phyloP scores from a whole-genome alignment of 2,113 vertebrate genomes.

The Spheniscus mendiculus region DNA sequence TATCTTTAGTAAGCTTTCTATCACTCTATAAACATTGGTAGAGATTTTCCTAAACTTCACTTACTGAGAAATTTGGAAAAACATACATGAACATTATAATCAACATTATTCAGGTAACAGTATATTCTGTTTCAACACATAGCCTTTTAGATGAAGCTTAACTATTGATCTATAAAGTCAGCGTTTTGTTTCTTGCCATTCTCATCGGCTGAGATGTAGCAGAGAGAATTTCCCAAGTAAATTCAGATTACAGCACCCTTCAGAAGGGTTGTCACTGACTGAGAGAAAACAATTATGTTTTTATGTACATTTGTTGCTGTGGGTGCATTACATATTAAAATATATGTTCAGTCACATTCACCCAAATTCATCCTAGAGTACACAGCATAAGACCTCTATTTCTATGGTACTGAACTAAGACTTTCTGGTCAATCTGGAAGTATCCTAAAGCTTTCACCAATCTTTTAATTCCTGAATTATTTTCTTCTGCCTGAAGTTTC shows the following conservation, averaged over 20 bases:
- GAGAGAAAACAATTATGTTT: neutral
- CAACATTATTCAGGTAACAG: neutral
- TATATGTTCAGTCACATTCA: neutral
- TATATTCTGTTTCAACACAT: neutral
- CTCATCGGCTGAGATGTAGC: neutral
- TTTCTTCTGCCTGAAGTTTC: slow-evolving; percentile 56
- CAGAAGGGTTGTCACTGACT: neutral
- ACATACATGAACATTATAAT: neutral
- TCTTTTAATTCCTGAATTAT: slow-evolving; percentile 55
- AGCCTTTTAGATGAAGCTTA: neutral
- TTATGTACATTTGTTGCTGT: neutral
- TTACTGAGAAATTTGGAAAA: neutral
- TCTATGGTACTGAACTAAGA: neutral
- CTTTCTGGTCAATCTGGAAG: slow-evolving; percentile 35
- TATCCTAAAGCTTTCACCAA: slow-evolving; percentile 24
- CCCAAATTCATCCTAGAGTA: neutral
- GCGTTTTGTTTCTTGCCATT: neutral
- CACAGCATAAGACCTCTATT: neutral
- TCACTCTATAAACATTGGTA: neutral
- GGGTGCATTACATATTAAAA: neutral
- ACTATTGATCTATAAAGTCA: neutral
- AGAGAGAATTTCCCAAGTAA: neutral
- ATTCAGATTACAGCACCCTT: neutral
- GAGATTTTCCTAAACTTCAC: neutral
- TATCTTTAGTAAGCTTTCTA: neutral